Evolutionary conservation across 2,888 invertebrate species (phyloP), one percentile per base, ranked within the genome.

Genomic region (Tortrix viridana): DNA sequence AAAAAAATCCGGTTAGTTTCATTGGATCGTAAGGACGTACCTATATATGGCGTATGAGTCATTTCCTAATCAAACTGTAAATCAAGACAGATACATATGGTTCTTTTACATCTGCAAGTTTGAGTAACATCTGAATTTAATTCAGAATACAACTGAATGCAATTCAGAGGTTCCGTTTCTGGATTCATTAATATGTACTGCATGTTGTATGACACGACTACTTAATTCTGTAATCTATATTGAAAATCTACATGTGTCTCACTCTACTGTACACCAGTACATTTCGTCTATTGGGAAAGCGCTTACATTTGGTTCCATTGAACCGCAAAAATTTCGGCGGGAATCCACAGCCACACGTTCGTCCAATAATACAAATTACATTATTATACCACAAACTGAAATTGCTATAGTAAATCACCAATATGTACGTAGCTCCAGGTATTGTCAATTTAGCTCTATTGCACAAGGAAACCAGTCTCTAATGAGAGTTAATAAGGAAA

Each of bases 261-360:
- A 32, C 26, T 41, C 12, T n/a, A 6, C 14, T 26, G 19, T 41
- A 12, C 0, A 19, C 22, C 4, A 23, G 26, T 43, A 6, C 41
- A 49, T 44, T 46, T 37, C 23, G 22, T 37, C 20, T 52, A 59
- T 41, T n/a, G 32, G 7, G 44, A 12, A n/a, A 16, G n/a, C 16
- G 48, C 38, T 23, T 32, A 38, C 59, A 46, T 52, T 52, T 46
- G 52, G 50, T 50, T 22, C 43, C 58, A 50, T 37, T 59, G 37
- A 52, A 59, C 59, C 50, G 52, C 59, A 59, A 22, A 52, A 52
- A 52, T 37, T 46, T 52, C 22, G 44, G 22, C 32, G 20, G 43
- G 19, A 16, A 32, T 19, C 49, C 41, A 23, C 49, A 50, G 50
- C 44, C 43, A 43, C 58, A 59, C 52, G 59, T 37, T 43, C 52